phyloP scores from a whole-genome alignment of 2,888 invertebrate genomes.

The Latrodectus elegans region DNA sequence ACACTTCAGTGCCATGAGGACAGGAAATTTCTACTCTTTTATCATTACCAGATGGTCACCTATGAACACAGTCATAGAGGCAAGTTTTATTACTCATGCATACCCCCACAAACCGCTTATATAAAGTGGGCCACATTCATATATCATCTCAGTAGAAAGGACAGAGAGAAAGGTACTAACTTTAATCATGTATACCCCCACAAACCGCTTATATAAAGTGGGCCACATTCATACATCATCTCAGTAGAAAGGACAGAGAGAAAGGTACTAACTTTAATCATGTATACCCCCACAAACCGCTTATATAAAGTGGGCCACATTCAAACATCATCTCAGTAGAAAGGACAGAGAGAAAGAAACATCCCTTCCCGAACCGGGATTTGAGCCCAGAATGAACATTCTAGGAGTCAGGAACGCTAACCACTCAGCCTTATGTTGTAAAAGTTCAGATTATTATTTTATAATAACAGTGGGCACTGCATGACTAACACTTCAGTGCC shows the following conservation, averaged over 20 bases:
- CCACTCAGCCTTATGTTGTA: too few relatives aligned
- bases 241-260: background rate
- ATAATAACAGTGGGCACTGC: too few relatives aligned
- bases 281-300: background rate
- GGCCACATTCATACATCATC: background rate
- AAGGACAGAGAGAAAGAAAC: background rate
- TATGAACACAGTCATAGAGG: too few relatives aligned
- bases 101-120: background rate
- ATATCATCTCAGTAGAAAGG: background rate
- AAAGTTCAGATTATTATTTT: too few relatives aligned
- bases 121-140: background rate
- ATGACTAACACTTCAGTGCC: too few relatives aligned
- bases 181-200: too few relatives aligned
- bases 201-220: background rate
- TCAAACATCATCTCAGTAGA: background rate
- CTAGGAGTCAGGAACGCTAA: background rate
- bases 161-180: too few relatives aligned
- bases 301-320: background rate
- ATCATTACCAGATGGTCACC: too few relatives aligned
- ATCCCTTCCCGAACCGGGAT: background rate
- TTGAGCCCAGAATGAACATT: background rate
- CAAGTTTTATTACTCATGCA: too few relatives aligned
- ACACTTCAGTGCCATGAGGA: too few relatives aligned
- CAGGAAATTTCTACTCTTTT: too few relatives aligned
- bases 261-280: too few relatives aligned